Base-by-base conservation (phyloP, 2,888 invertebrate genomes). In the Standfussiana lucernea region DNA sequence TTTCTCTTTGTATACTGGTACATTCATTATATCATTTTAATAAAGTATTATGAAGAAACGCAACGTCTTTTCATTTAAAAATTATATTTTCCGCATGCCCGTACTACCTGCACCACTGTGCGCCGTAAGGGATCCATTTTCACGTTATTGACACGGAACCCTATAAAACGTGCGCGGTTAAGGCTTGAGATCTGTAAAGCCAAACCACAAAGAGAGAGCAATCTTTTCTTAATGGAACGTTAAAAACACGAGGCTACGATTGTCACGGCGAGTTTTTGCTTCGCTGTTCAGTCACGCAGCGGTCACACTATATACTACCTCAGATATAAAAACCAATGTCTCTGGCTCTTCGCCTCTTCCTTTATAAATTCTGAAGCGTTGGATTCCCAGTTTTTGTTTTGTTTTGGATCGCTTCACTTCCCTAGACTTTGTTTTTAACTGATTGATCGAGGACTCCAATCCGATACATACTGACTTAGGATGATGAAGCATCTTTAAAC, bases 161-260 rank as follows among this genome's bases (percentile, higher is more conserved):
- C 79, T 80, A 85, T 87, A 87, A 87, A 87, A 87, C 77, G 86
- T 85, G 84, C 84, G 84, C 86, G 72, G 77, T 85, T 85, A 84
- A 83, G 72, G 83, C 72, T 79, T 67, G 70, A 85, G 81, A 80
- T 85, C 77, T 87, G 80, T 80, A 77, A 79, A 87, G 70, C 69
- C 47, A 87, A 79, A 73, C 84, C 82, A 87, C 87, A 84, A 87
- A 85, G 84, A 86, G 79, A 82, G 82, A 78, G 82, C 81, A 85
- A 85, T 83, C 84, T 80, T 84, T 87, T 77, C 76, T 79, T 84
- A 85, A 88, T 80, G 86, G 79, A 81, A 86, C 80, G 75, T 86
- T 82, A 84, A 86, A 85, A 88, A 86, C 77, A 83, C 81, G 80
- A 71, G 64, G 68, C 75, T 78, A 75, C 72, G 47, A 88, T 87